Evolutionary conservation across 2,113 vertebrate species (phyloP).

Genomic region (Physeter macrocephalus): DNA sequence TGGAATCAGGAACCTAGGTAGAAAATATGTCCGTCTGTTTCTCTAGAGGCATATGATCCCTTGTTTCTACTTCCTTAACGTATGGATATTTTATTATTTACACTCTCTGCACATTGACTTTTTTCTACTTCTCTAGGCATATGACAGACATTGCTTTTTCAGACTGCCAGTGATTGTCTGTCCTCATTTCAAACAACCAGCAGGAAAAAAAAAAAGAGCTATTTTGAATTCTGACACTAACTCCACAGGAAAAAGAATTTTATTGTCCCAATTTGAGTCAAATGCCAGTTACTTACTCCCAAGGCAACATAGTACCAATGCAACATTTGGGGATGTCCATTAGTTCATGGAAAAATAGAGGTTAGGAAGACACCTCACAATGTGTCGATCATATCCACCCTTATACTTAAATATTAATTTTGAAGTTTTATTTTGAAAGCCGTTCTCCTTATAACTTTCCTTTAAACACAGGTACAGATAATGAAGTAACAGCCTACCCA

Average conservation of each 20-base stretch:
- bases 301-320: background rate
- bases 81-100: background rate
- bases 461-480: background rate
- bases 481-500: background rate
- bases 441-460: background rate
- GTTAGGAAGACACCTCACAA: background rate
- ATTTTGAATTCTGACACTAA: conserved; percentile 3
- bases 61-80: background rate
- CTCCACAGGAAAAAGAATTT: background rate
- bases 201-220: background rate
- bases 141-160: background rate
- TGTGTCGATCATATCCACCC: background rate
- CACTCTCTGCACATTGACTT: background rate
- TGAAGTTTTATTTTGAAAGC: background rate
- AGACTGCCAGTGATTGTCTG: background rate
- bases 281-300: background rate
- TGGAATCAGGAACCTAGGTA: background rate
- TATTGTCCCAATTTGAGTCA: background rate
- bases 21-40: background rate
- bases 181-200: background rate
- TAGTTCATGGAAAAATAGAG: background rate
- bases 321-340: background rate
- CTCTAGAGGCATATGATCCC: background rate
- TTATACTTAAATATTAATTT: background rate
- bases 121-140: background rate